These are phyloP conservation scores for Steinernema carpocapsae DNA, from an alignment of 2,888 invertebrate genomes.

Conservation along the genomic window DNA sequence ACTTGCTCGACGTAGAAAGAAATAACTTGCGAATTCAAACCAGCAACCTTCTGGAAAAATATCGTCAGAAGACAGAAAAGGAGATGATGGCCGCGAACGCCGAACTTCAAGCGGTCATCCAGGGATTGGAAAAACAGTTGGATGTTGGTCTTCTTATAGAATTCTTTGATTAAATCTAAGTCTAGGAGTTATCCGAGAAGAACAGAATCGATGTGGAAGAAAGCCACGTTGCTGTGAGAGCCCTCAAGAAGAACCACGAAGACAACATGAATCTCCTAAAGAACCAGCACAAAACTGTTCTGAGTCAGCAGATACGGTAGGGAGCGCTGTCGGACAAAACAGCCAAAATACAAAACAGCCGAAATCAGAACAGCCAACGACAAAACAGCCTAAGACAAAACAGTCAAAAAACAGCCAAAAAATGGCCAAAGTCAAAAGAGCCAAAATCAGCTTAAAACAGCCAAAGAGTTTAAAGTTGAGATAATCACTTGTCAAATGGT, in stretches of 20 bases:
- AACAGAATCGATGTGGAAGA: neutral
- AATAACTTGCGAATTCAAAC: slow-evolving; percentile 22
- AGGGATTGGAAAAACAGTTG: neutral
- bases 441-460: neutral
- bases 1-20: slow-evolving; percentile 12
- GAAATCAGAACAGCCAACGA: no score
- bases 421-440: no score
- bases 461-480: no score
- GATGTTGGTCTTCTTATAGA: no score
- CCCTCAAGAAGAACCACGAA: neutral
- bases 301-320: neutral
- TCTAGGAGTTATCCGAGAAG: slow-evolving; percentile 7
- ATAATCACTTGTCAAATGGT: no score
- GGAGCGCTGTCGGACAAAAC: neutral
- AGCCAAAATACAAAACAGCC: no score
- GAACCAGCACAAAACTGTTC: neutral
- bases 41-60: slow-evolving; percentile 13
- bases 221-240: neutral
- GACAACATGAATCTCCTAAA: neutral
- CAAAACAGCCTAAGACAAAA: no score
- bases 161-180: no score
- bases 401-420: no score
- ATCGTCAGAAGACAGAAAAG: neutral
- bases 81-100: neutral
- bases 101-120: neutral